Conservation (phyloP, 2,113 vertebrate species). For the Scophthalmus maximus region DNA sequence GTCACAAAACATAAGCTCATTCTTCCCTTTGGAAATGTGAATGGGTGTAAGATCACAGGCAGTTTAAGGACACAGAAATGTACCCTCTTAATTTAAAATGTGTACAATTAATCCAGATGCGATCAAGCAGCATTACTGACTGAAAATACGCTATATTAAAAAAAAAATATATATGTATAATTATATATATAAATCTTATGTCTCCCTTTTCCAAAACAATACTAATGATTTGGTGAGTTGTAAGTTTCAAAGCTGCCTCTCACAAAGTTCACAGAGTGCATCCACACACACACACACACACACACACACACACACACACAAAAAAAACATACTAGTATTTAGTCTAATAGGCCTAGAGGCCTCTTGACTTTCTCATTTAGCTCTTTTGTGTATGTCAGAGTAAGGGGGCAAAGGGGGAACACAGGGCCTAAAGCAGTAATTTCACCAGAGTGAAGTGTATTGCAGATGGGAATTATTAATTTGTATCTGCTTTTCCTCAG, state of each 20-base stretch:
- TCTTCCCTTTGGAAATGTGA: conserved; percentile 67
- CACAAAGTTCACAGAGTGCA: conserved; percentile 77
- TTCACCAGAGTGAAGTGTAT: conserved; percentile 78
- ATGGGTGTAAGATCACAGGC: conserved; percentile 58
- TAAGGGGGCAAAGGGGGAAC: conserved; percentile 62
- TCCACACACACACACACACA: conserved; percentile 36
- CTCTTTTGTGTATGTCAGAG: conserved; percentile 78
- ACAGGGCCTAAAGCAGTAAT: conserved; percentile 76
- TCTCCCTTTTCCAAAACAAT: conserved; percentile 47
- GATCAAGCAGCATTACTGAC: conserved; percentile 25
- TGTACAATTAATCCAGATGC: conserved; percentile 60
- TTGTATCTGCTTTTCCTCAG: conserved; percentile 87
- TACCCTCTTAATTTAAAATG: conserved; percentile 57
- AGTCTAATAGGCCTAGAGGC: conserved; percentile 81
- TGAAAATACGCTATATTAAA: too few relatives aligned
- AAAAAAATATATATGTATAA: too few relatives aligned
- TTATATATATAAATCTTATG: conserved; percentile 47
- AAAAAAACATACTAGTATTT: conserved; percentile 74
- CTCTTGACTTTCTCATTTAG: conserved; percentile 83
- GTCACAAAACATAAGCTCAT: conserved; percentile 74
- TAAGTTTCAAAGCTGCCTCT: conserved; percentile 54
- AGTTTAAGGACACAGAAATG: conserved; percentile 42
- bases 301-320: conserved; percentile 23
- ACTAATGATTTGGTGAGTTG: conserved; percentile 50
- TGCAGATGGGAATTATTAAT: conserved; percentile 88